Evolutionary conservation across 2,113 vertebrate genomes (phyloP), one percentile per base, ranked within the genome.

Genomic region (Pseudorectes ferrugineus): DNA sequence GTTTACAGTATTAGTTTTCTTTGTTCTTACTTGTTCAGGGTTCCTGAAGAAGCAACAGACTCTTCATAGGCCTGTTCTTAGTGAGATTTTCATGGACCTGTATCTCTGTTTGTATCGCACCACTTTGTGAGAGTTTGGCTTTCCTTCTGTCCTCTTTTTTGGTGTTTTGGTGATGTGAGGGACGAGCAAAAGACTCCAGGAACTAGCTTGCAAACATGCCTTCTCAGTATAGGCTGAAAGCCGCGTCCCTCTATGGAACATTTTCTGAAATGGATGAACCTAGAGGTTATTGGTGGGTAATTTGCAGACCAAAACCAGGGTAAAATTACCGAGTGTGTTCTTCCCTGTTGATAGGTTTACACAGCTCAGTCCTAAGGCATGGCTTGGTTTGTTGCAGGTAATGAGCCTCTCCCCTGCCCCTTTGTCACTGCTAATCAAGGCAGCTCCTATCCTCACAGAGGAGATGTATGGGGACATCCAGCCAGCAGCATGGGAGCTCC

Each of bases 401-500:
- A 99, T 99, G 99, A 99, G 99, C 95, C 97, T 99, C 92, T 99
- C 99, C 1, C 99, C 99, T 21, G 99, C 99, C 26, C 99, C 99
- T 42, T 96, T 99, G 33, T 99, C 99, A 4, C 97, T 99, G 95
- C 97, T 99, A 12, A 99, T 99, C 96, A 99, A 99, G 93, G 99
- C 99, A 3, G 99, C 99, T 18, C 98, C 99, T 10, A 98, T 99
- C 94, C 97, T 99, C 93, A 99, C 99, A 0, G 99, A 99, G 65
- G 99, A 99, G 96, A 99, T 99, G 99, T 99, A 99, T 0, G 99
- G 98, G 48, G 99, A 99, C 96, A 98, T 99, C 95, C 99, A 99
- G 96, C 99, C 99, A 0, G 99, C 99, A 24, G 99, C 99, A 2
- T 99, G 99, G 99, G 99, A 99, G 72, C 98, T 99, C 13, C 92